Evolutionary conservation across 2,113 vertebrate genomes (phyloP), one percentile per base, ranked within the genome.

Genomic region (Turdus rufiventris): DNA sequence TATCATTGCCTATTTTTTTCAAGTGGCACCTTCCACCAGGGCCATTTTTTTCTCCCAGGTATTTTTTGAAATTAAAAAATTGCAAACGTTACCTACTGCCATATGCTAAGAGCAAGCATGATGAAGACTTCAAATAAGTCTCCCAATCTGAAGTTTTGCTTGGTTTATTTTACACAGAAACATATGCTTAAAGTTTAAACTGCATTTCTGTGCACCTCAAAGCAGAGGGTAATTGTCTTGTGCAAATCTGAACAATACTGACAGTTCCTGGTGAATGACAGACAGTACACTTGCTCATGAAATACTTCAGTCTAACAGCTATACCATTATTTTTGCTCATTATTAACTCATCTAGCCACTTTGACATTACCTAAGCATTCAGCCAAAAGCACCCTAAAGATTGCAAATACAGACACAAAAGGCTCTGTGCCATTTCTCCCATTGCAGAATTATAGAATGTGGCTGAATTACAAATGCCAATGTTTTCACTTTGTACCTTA

Each of bases 401-500:
- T 45, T 85, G 53, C 45, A 94, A 96, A 95, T 40, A 77, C 83
- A 91, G 83, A 84, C 76, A 92, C 68, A 84, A 95, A 93, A 91
- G 83, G 79, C 75, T 83, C 79, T 85, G 68, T 80, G 84, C 51
- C 65, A 75, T 93, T 92, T 83, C 53, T 94, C 26, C 54, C 34
- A 34, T 23, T 82, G 77, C 28, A 79, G 87, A 94, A 77, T 78
- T 87, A 87, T 0, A 71, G 70, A 54, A 85, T 5, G 9, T 45
- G 88, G 68, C 34, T 2, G 17, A 84, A 42, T 53, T 71, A 87
- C 25, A 57, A 45, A 89, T 82, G 58, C 50, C 65, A 89, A 0
- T 53, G 10, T 79, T 73, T 79, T 73, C 20, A 58, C 82, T 85
- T 62, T 38, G 42, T 83, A 65, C 73, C 31, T 71, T 54, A 45